Base-by-base conservation (phyloP, 2,888 invertebrate species). In the Himalopsyche tibetana region DNA sequence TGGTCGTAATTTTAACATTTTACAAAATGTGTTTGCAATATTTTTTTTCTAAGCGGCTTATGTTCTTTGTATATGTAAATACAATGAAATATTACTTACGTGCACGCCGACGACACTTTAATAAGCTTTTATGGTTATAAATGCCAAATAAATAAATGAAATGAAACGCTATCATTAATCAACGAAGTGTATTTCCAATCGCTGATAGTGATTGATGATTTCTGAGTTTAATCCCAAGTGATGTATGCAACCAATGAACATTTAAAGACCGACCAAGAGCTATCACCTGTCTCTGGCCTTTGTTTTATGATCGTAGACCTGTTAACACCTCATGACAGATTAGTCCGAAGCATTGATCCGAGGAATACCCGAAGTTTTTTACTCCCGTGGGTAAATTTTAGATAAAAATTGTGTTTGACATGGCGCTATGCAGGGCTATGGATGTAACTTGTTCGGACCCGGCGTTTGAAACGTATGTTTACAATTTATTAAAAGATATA, bases 391-490 rank as follows among this genome's bases (percentile, higher is more conserved):
- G 85, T 88, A 83, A 79, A 74, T 81, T 83, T 86, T 85, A 88
- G 88, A 88, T 88, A 87, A 88, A 87, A 87, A 88, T 84, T 86
- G 84, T 88, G 88, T 88, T 86, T 82, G 85, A 88, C 87, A 88
- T 82, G 85, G 83, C 69, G 84, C 84, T 81, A 19, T 80, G 80
- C 45, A 28, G 15, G 74, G 36, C 4, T 38, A 15, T 19, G 15
- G 36, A 28, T 5, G 36, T 74, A 36, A 36, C 38, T 11, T 36
- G 12, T 38, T 74, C 15, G 15, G 36, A 15, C 38, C 74, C 15
- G 74, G 19, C 9, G n/a, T 69, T 11, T 45, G 42, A 8, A 8
- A 9, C 9, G 8, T 45, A 45, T 2, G 0, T 11, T 11, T 45
- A 9, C 9, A 9, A 11, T 9, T 8, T 45, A 9, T 2, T 45